Base-by-base conservation (phyloP, 2,113 vertebrate species). In the Archocentrus centrarchus region DNA sequence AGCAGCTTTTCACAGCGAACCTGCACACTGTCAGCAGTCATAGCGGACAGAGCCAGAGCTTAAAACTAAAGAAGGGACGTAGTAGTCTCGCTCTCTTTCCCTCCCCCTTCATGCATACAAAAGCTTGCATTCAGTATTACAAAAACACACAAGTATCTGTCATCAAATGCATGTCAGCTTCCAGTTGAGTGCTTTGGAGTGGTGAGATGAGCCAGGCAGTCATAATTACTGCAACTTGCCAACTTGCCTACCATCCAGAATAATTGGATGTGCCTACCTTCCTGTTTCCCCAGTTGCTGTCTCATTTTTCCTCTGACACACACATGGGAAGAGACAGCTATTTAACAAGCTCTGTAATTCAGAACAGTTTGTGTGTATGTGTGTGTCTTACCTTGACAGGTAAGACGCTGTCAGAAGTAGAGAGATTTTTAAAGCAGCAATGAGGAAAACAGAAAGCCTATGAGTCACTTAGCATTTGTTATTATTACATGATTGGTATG, bases 21-120 rank as follows among this genome's bases (percentile, higher is more conserved):
- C 84, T 89, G 87, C 82, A 83, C 47, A 68, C 84, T 80, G 83
- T 92, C 90, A 93, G 89, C 91, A 90, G 77, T 90, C 80, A 88
- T 81, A 80, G 39, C 80, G 77, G 90, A 91, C 91, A 88, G 75
- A 84, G 77, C 61, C 20, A 0, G n/a, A 87, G 62, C 79, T 86
- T 79, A 80, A 89, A 90, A 87, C 76, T 76, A 75, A 84, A 85
- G 79, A 87, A 70, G 75, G 80, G 79, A 80, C 77, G 77, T 53
- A 44, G 30, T 53, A n/a, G 18, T 50, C 11, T 50, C 64, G 17
- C 22, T 53, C 30, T 17, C 17, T 64, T 24, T 47, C 60, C 44
- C 44, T 32, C 47, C 27, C 20, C 44, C 44, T 27, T 6, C n/a
- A 2, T 75, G 55, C 44, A 82, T 47, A 35, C 15, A 78, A 58